Evolutionary conservation across 2,888 invertebrate genomes (phyloP), one percentile per base, ranked within the genome.

Genomic region (Callosobruchus maculatus): DNA sequence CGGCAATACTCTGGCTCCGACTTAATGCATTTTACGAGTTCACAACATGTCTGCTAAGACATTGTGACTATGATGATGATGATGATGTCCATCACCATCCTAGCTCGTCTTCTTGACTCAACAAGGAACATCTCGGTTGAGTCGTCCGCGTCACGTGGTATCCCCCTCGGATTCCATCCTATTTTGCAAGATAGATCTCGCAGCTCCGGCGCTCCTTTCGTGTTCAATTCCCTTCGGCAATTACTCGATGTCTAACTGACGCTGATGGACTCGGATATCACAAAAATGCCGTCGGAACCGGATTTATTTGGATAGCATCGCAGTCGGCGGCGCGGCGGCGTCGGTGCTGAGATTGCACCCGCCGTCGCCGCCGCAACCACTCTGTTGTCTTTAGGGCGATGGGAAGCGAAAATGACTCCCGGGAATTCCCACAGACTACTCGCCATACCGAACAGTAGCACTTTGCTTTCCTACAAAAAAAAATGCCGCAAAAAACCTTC

Each of bases 181-280:
- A 49, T 49, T 49, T 49, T 49, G 49, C 49, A 49, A 49, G 49
- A 49, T 13, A 49, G 49, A 49, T 49, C 49, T 49, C 13, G 49
- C 49, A 7, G 49, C 18, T 49, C 49, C 1, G 49, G 49, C 49
- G 49, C 30, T 72, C 72, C 79, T 82, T 81, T 79, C 80, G 74
- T 74, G 74, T 75, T 77, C 78, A 79, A 82, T 82, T 80, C 82
- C 83, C 81, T 77, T 22, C 76, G 81, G 81, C 81, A 82, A 83
- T 83, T 82, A 82, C 81, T 83, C 80, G 75, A 77, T 79, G 80
- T 80, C 80, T 81, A 81, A 80, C 76, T 80, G 81, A 82, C 83
- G 79, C 80, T 84, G 83, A 83, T 82, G 79, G 81, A 83, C 80
- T 78, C 67, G 49, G 18, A 49, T 49, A 49, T 49, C 49, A 49